Conservation (phyloP, 2,113 vertebrate species). For the Ursus arctos region DNA sequence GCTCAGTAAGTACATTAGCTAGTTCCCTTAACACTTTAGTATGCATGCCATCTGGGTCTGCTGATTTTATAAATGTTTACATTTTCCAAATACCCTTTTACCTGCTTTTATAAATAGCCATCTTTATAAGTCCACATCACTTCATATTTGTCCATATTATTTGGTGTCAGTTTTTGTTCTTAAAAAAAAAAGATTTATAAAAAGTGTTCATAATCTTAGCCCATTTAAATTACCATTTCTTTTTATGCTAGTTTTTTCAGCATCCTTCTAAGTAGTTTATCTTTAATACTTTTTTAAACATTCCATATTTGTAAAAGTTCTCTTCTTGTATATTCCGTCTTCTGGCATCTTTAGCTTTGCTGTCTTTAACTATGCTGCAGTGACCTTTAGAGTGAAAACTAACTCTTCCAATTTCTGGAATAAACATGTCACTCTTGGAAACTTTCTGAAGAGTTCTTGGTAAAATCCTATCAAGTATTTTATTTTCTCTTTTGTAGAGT, state of each 20-base stretch:
- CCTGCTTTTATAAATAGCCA: slow-evolving; percentile 68
- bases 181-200: slow-evolving; percentile 7
- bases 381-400: slow-evolving; percentile 38
- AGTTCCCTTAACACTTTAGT: slow-evolving; percentile 63
- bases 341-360: background rate
- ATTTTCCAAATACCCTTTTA: slow-evolving; percentile 57
- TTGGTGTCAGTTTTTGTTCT: slow-evolving; percentile 73
- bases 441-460: background rate
- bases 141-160: slow-evolving; percentile 70
- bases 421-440: background rate
- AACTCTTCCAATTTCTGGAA: slow-evolving; percentile 37
- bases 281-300: slow-evolving; percentile 5
- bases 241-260: slow-evolving; percentile 25
- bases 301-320: background rate
- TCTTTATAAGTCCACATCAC: slow-evolving; percentile 69
- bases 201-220: slow-evolving; percentile 3
- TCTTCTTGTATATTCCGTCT: background rate
- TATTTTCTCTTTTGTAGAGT: background rate
- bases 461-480: background rate
- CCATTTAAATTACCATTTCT: slow-evolving; percentile 11
- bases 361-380: background rate
- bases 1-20: slow-evolving; percentile 75
- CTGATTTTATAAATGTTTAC: slow-evolving; percentile 67
- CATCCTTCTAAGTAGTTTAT: slow-evolving; percentile 46
- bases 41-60: slow-evolving; percentile 67